These are phyloP conservation scores for Bufotes viridis DNA, from an alignment of 2,797 vertebrate species.

Conservation along the genomic window DNA sequence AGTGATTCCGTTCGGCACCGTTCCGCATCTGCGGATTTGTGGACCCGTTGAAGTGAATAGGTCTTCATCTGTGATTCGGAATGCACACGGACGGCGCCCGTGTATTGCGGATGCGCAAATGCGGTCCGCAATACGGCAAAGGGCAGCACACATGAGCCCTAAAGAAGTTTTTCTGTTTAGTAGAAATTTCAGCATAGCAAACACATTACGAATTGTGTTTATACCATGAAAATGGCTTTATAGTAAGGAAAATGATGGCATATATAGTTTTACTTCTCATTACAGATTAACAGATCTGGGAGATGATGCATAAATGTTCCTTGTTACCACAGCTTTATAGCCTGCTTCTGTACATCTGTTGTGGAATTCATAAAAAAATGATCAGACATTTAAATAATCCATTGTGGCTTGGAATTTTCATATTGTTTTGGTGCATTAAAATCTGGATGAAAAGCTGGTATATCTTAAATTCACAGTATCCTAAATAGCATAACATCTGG, in stretches of 20 bases:
- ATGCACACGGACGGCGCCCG: no score
- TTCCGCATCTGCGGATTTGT: no score
- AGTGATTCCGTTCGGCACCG: no score
- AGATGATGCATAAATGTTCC: conserved; percentile 78
- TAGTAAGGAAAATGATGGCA: conserved; percentile 15
- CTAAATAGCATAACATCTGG: conserved; percentile 92
- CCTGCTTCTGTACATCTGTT: conserved; percentile 80
- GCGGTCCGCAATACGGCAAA: no score
- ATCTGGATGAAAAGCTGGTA: conserved; percentile 77
- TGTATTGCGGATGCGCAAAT: no score
- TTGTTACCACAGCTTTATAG: conserved; percentile 81
- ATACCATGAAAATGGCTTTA: conserved; percentile 1
- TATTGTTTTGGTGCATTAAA: conserved; percentile 76
- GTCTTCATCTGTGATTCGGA: no score
- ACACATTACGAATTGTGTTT: not conserved
- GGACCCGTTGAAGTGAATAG: no score
- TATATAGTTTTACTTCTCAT: conserved; percentile 71
- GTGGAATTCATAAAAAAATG: conserved; percentile 76
- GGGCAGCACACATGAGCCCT: no score
- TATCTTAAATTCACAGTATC: conserved; percentile 77
- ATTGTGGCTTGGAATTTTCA: conserved; percentile 77
- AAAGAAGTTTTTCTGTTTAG: not conserved
- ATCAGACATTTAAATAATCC: conserved; percentile 77
- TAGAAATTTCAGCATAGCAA: not conserved
- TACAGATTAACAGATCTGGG: conserved; percentile 75